A percentile compares a stretch with the other conserved stretches of the same genome.
Evolutionary conservation across 2,113 vertebrate species (phyloP).

Genomic region (Silurus glanis): DNA sequence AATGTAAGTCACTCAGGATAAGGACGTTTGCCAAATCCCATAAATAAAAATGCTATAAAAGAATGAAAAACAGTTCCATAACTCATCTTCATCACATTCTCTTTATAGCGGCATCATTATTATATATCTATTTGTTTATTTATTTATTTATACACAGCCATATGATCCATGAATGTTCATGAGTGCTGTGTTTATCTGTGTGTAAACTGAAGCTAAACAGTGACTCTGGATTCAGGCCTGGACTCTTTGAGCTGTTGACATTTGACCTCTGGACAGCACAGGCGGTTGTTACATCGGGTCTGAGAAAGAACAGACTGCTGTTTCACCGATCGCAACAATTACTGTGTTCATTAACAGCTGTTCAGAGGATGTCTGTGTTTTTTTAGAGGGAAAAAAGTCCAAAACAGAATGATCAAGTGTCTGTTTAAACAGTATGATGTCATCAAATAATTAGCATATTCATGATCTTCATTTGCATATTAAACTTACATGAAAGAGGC

Average conservation of each 20-base stretch:
- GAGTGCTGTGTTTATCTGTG: background rate
- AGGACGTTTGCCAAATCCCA: too few species aligned
- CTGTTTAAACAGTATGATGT: background rate
- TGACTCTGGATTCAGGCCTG: conserved; percentile 18
- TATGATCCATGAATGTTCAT: background rate
- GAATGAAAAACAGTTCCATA: too few species aligned
- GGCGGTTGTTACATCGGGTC: conserved; percentile 9
- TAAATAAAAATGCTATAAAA: too few species aligned
- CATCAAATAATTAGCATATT: background rate
- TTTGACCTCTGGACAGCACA: conserved; percentile 33
- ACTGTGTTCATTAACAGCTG: conserved; percentile 31
- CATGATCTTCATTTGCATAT: background rate
- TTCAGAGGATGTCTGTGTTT: conserved; percentile 11
- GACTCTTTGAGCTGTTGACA: conserved; percentile 30
- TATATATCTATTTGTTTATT: too few species aligned
- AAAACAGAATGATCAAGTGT: background rate
- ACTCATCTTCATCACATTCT: too few species aligned
- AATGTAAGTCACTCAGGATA: too few species aligned
- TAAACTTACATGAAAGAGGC: background rate
- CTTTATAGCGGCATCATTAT: too few species aligned
- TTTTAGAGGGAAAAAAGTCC: background rate
- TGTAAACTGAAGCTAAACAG: conserved; percentile 21
- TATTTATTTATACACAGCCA: background rate
- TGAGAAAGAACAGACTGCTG: conserved; percentile 44
- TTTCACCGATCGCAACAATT: conserved; percentile 17